Conservation (phyloP, 2,888 invertebrate genomes). For the Dilophus febrilis region DNA sequence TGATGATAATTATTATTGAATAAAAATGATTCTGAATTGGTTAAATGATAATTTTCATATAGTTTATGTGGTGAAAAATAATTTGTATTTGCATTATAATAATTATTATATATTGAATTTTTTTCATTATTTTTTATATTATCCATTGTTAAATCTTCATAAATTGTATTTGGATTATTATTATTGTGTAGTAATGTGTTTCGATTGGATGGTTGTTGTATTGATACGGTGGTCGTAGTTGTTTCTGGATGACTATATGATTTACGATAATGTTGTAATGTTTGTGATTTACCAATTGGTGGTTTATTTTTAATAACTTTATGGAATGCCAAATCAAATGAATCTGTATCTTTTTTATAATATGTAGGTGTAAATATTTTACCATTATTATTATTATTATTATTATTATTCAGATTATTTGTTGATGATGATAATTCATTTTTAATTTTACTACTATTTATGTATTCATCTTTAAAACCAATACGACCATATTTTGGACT, state of each 20-base stretch:
- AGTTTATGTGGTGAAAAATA: slow-evolving; percentile 20
- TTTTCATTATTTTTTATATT: not conserved
- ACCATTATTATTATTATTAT: too few relatives aligned
- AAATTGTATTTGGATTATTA: slow-evolving; percentile 1
- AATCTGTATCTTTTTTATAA: not conserved
- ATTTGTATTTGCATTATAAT: slow-evolving; percentile 15
- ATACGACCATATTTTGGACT: slow-evolving; percentile 18
- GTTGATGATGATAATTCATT: not conserved
- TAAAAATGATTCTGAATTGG: not conserved
- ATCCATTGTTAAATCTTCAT: slow-evolving; percentile 1
- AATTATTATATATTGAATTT: slow-evolving; percentile 7
- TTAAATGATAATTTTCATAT: not conserved
- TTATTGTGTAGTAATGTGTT: not conserved
- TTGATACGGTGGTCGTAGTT: too few relatives aligned
- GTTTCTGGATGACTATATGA: slow-evolving; percentile 9
- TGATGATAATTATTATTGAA: too few relatives aligned
- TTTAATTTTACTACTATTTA: not conserved
- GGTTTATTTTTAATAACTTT: slow-evolving; percentile 4
- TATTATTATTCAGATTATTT: not conserved
- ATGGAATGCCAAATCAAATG: not conserved
- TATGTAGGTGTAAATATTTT: slow-evolving; percentile 3
- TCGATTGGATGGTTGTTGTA: too few relatives aligned
- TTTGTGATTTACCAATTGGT: slow-evolving; percentile 3
- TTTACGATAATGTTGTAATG: slow-evolving; percentile 10
- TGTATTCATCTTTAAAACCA: too few relatives aligned